Evolutionary conservation across 2,888 invertebrate genomes (phyloP), one percentile per base, ranked within the genome.

Genomic region (Polyploca ridens): DNA sequence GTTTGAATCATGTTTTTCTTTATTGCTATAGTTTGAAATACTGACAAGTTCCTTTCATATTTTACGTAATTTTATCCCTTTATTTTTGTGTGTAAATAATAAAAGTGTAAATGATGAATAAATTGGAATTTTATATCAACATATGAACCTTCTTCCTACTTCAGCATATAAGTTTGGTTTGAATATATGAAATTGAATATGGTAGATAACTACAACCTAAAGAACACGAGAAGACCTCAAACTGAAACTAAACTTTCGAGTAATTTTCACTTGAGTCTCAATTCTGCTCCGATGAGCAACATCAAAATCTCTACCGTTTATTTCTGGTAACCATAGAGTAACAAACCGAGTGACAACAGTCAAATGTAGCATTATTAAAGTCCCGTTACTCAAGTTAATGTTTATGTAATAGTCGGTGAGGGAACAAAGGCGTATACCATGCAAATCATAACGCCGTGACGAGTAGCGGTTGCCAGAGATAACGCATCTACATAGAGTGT

Each of bases 371-470:
- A 54, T 54, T 54, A 54, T 54, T 54, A 54, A 19, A 54, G 54
- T 54, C 54, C 54, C 54, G 54, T 54, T 54, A 54, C 54, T 54
- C 10, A 54, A 54, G 54, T 54, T 54, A 54, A 54, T 54, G 54
- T 54, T 54, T 54, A 54, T 54, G 54, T 54, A 46, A 46, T 54
- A 54, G 16, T 19, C 10, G 54, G 16, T 54, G 54, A 54, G 19
- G 54, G 54, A 54, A 54, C 54, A 54, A 54, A 54, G 54, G 54
- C 54, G 54, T 54, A 13, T 41, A 54, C 54, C 54, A 54, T 54
- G 54, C 19, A 19, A 54, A 19, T 54, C 54, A 54, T 54, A 54
- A 54, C 54, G 19, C 54, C 54, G 54, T 54, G 54, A 54, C 54
- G 54, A 19, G 49, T 14, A 41, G 46, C 46, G 46, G 54, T 10